Evolutionary conservation across 1,140 invertebrate genomes (phyloP), one percentile per base, ranked within the genome.

Genomic region (Maniola jurtina): DNA sequence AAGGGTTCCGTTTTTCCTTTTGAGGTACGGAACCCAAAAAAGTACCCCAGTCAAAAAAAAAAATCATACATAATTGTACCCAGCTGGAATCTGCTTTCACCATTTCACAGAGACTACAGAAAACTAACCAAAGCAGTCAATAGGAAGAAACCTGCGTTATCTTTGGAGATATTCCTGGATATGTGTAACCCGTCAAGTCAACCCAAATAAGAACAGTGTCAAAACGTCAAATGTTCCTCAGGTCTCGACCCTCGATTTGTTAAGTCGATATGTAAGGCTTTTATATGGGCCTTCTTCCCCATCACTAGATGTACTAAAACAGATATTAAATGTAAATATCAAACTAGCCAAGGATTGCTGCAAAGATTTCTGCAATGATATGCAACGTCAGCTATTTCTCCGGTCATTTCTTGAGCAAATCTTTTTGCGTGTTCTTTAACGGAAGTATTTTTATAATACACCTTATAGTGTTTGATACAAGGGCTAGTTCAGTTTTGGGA

Each of bases 321-420:
- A 75, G 61, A 63, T 64, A 65, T 40, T 67, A 64, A 72, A 79
- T 77, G 75, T 73, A 81, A 81, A 81, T 81, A 70, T 67, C 72
- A 70, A 80, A 80, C 76, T 77, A 75, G 67, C 34, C 57, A 33
- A 64, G 63, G 62, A 65, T 76, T 70, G 48, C 11, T 68, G 56
- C 11, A 50, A 8, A 81, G 73, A 79, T 79, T 62, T 69, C 50
- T 65, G 42, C 67, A 61, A 61, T 61, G 77, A 77, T 79, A 77
- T 40, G 61, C 68, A 38, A 66, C 64, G 72, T 72, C 74, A 72
- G 57, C 66, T 57, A 48, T 63, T 42, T 61, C 65, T 64, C 33
- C 55, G 55, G 50, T 70, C 61, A 67, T 52, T 55, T 55, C 57
- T 65, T 54, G 55, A 25, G 9, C 62, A 35, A 64, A n/a, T 16